phyloP scores from a whole-genome alignment of 30 jellyfish, hydroid and myxozoan genomes.

The Morbakka virulenta region DNA sequence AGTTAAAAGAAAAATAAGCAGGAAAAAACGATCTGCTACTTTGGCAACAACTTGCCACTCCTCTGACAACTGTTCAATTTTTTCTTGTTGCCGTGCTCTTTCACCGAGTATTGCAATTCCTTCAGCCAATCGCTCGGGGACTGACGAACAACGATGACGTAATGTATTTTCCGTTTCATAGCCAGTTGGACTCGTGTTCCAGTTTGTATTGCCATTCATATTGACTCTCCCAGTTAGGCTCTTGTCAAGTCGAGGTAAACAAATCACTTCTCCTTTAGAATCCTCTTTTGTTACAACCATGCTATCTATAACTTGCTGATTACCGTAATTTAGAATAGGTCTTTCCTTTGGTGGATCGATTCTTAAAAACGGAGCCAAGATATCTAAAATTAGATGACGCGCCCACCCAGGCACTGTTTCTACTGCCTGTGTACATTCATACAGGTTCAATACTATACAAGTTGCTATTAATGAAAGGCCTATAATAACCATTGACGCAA shows the following conservation, averaged over 20 bases:
- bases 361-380: conserved; percentile 80
- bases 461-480: conserved; percentile 89
- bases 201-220: conserved; percentile 4
- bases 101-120: conserved; percentile 82
- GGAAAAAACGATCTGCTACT: conserved; percentile 82
- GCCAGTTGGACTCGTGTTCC: conserved; percentile 20
- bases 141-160: conserved; percentile 2
- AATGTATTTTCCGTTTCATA: conserved; percentile 10
- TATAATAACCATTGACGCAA: conserved; percentile 90
- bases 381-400: conserved; percentile 56
- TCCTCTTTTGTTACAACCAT: conserved; percentile 39
- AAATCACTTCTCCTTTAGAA: conserved; percentile 38
- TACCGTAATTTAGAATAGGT: conserved; percentile 24
- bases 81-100: conserved; percentile 78
- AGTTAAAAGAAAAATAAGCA: conserved; percentile 63
- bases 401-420: conserved; percentile 71
- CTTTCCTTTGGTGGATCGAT: conserved; percentile 73
- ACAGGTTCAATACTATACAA: conserved; percentile 73
- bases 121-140: conserved; percentile 74
- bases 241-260: conserved; percentile 51
- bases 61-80: conserved; percentile 56
- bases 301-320: conserved; percentile 23
- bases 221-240: conserved; percentile 18
- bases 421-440: conserved; percentile 72
- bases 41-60: conserved; percentile 93